Evolutionary conservation across 2,113 vertebrate genomes (phyloP), one percentile per base, ranked within the genome.

Genomic region (Orycteropus afer): DNA sequence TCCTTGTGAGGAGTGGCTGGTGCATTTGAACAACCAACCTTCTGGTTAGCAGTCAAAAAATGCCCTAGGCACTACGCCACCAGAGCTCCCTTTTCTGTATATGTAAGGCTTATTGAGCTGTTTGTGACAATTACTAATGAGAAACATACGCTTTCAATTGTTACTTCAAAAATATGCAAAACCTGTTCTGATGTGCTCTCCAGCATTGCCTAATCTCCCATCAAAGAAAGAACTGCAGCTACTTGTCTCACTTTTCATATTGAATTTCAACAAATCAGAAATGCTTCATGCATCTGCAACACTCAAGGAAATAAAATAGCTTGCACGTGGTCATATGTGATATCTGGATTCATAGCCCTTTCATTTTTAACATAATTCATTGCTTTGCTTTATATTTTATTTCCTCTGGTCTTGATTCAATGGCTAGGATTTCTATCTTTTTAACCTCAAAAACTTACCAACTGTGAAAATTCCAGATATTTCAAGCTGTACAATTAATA

Each of bases 191-290:
- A 90, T 71, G 11, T 20, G 57, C 71, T 90, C 88, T 63, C 74
- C 69, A 79, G 45, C 37, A 86, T 89, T 5, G 1, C 92, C 92
- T 95, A 89, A 93, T 85, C 91, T 91, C 83, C 78, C 91, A 74
- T 92, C 90, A 83, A 86, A 92, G 95, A 95, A 93, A 96, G 94
- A 89, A 92, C 51, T 93, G 15, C 89, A 61, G 61, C 93, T 86
- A 86, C 86, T 84, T 93, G 92, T 89, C 93, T 97, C 92, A 89
- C 67, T 97, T 97, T 92, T 97, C 92, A 78, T 80, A 96, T 80
- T 73, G 61, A 93, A 93, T 93, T 69, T 61, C 67, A n/a, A 91
- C 32, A 87, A 88, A 91, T 95, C 90, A 61, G 95, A 94, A 74
- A 63, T 77, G 88, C 78, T 96, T 89, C 86, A 40, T 84, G 90